Evolutionary conservation across 2,888 invertebrate species (phyloP).

Genomic region (Andrena flavipes): DNA sequence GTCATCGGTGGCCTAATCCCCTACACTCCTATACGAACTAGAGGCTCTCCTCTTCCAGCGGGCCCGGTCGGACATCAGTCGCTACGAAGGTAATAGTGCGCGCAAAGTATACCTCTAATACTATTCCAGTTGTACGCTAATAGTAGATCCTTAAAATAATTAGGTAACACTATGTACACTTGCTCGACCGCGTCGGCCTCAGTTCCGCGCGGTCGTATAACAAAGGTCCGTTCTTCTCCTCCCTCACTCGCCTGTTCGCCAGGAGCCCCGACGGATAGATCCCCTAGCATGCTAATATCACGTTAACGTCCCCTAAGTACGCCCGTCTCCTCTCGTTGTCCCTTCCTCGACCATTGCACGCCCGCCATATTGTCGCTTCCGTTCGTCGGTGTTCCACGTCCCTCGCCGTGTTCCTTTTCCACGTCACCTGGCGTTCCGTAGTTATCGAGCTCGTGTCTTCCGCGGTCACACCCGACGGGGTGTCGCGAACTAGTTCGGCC

Average conservation of each 20-base stretch:
- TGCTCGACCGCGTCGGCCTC: constrained; percentile 48
- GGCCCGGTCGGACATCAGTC: constrained; percentile 71
- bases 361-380: constrained; percentile 34
- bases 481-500: constrained; percentile 50
- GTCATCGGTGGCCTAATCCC: constrained; percentile 61
- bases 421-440: not conserved
- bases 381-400: constrained; percentile 2
- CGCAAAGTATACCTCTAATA: constrained; percentile 73
- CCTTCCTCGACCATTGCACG: not conserved
- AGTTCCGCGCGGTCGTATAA: constrained; percentile 56
- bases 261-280: constrained; percentile 22
- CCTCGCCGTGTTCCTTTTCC: not conserved
- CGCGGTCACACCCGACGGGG: constrained; percentile 28
- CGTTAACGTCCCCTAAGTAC: constrained; percentile 36
- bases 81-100: constrained; percentile 77
- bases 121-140: constrained; percentile 74
- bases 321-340: constrained; percentile 8
- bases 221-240: constrained; percentile 47
- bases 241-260: not conserved
- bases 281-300: constrained; percentile 56
- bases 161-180: constrained; percentile 82
- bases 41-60: constrained; percentile 70
- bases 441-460: constrained; percentile 21
- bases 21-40: constrained; percentile 74
- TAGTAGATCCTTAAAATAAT: constrained; percentile 79